Evolutionary conservation across 2,888 invertebrate genomes (phyloP), one percentile per base, ranked within the genome.

Genomic region (Orgyia antiqua): DNA sequence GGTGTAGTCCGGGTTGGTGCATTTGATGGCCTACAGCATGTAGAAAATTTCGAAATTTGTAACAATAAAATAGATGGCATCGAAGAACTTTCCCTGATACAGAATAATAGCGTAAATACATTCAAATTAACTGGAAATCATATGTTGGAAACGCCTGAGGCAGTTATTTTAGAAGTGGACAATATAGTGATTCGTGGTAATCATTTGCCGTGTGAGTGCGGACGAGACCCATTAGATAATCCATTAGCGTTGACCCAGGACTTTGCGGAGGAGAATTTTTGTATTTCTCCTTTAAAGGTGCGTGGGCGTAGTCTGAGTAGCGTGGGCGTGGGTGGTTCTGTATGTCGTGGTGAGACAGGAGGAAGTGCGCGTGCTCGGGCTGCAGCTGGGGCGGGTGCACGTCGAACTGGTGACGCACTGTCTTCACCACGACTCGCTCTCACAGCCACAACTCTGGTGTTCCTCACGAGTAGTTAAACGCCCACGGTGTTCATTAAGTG

Each of bases 181-280:
- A 89, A 89, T 50, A 75, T 95, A 39, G 89, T 91, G 58, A 91
- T 94, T 56, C 84, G 90, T 34, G 90, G 91, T 27, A 96, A 96
- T 72, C 94, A 94, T 63, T 92, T 95, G 65, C 95, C 95, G 2
- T 96, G 95, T 70, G 94, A 95, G 73, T 96, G 95, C 62, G 94
- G 94, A 51, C 93, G 93, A 58, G 91, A 93, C 34, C 88, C 95
- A 17, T 80, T 94, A 31, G 90, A 91, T 33, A 93, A 93, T 41
- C 92, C 94, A 19, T 79, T 95, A 42, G 92, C 92, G 11, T 89
- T 93, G 39, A 78, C 80, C 28, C 74, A 76, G 36, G 91, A 92
- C 36, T 94, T 94, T 60, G 86, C 91, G 38, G 88, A 90, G 34
- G 91, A 91, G 54, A 96, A 96, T 74, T 93, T 89, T 70, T 96